Conservation (phyloP, 2,888 invertebrate genomes). For the Patella depressa region DNA sequence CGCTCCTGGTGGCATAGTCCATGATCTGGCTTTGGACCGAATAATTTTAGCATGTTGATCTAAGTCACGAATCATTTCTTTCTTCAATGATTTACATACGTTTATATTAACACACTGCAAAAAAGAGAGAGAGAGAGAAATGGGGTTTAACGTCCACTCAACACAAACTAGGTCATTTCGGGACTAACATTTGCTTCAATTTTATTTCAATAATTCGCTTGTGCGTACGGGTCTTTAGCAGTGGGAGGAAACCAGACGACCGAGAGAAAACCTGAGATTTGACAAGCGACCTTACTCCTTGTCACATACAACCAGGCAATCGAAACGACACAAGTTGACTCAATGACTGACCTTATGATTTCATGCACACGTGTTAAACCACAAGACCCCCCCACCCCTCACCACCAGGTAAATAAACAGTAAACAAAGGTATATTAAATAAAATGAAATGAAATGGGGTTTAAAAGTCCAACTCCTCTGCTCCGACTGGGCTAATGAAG, state of each 20-base stretch:
- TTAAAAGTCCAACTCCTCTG: neutral
- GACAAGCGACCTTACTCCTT: no score
- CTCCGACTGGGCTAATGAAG: no score
- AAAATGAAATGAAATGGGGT: no score
- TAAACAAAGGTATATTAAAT: neutral
- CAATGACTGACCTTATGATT: no score
- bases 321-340: neutral
- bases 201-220: no score
- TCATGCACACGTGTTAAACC: no score
- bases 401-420: neutral
- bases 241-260: no score
- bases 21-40: conserved; percentile 53
- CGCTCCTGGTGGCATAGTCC: conserved; percentile 45
- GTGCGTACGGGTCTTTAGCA: no score
- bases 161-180: no score
- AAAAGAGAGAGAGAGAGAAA: neutral
- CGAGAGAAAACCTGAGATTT: no score
- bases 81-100: conserved; percentile 43
- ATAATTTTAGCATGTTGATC: conserved; percentile 64
- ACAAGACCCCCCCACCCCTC: neutral
- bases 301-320: neutral
- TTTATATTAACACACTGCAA: conserved; percentile 57
- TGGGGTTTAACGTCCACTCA: no score
- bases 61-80: conserved; percentile 60
- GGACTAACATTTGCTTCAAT: no score